These are phyloP conservation scores for Micoletzkya japonica DNA, from an alignment of 2,888 invertebrate species.

Conservation along the genomic window DNA sequence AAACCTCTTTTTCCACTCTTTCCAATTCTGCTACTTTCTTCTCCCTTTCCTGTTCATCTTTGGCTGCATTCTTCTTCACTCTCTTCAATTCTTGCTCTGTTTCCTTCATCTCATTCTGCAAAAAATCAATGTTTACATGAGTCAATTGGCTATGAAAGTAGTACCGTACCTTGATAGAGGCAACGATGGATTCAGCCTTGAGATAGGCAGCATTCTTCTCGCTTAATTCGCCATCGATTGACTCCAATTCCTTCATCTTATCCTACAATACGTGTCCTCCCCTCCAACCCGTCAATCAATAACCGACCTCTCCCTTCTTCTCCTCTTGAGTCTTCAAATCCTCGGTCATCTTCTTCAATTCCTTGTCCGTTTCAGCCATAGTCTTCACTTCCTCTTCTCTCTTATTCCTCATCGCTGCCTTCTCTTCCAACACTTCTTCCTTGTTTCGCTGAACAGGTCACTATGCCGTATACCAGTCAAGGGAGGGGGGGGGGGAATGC, in stretches of 20 bases:
- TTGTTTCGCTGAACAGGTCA: conserved; percentile 36
- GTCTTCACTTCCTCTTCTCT: background rate
- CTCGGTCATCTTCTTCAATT: conserved; percentile 29
- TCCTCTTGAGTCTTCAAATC: conserved; percentile 27
- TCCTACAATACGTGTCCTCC: conserved; percentile 34
- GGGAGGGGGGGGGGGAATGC: conserved; percentile 17
- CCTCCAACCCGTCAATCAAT: background rate
- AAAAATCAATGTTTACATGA: background rate
- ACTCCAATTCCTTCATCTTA: conserved; percentile 61
- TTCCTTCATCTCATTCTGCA: conserved; percentile 12
- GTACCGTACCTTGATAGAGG: background rate
- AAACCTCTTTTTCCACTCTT: conserved; percentile 7
- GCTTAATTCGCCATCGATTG: background rate
- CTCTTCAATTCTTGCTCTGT: conserved; percentile 65
- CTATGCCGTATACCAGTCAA: conserved; percentile 42
- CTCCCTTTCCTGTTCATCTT: conserved; percentile 63
- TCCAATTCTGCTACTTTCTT: conserved; percentile 8
- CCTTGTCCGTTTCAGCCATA: conserved; percentile 42
- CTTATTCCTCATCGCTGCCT: conserved; percentile 70
- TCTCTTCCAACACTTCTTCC: conserved; percentile 70
- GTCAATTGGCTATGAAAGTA: background rate
- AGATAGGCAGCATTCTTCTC: background rate
- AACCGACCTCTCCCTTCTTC: conserved; percentile 10
- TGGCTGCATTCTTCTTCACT: conserved; percentile 3
- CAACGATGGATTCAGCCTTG: background rate